Conservation (phyloP, 2,888 invertebrate species). For the Macrophya alboannulata region DNA sequence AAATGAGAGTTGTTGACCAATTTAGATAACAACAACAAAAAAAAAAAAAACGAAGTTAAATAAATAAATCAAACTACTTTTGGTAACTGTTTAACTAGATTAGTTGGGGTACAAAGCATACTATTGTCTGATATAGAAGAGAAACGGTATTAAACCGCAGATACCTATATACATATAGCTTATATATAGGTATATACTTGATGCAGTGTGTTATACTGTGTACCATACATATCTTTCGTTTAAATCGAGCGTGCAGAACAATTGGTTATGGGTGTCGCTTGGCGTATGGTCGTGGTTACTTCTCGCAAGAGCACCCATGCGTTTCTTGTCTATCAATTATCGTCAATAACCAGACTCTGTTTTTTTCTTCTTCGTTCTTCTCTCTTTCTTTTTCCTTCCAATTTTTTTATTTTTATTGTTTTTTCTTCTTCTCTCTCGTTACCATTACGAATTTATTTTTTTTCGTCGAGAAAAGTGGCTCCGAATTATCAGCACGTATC, state of each 20-base stretch:
- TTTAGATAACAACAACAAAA: neutral
- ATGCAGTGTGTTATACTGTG: neutral
- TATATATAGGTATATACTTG: too few relatives aligned
- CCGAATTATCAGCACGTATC: too few relatives aligned
- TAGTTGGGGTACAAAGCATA: neutral
- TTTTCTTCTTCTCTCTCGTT: too few relatives aligned
- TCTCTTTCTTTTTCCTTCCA: neutral
- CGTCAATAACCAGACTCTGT: neutral
- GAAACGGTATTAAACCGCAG: slow-evolving; percentile 6
- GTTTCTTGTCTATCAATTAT: slow-evolving; percentile 35
- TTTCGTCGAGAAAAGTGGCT: neutral
- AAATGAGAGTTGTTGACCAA: slow-evolving; percentile 36
- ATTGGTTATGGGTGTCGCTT: slow-evolving; percentile 25
- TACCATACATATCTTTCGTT: slow-evolving; percentile 1
- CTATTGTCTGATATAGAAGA: neutral
- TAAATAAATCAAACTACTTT: neutral
- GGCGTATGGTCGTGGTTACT: neutral
- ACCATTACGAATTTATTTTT: neutral
- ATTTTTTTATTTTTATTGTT: neutral
- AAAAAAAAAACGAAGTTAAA: neutral
- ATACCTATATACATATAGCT: too few relatives aligned
- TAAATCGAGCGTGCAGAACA: slow-evolving; percentile 39
- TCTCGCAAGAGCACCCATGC: slow-evolving; percentile 30
- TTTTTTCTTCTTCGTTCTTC: neutral
- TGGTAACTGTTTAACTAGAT: slow-evolving; percentile 40